Evolutionary conservation across 2,797 vertebrate species (phyloP).

Genomic region (Bucorvus abyssinicus): DNA sequence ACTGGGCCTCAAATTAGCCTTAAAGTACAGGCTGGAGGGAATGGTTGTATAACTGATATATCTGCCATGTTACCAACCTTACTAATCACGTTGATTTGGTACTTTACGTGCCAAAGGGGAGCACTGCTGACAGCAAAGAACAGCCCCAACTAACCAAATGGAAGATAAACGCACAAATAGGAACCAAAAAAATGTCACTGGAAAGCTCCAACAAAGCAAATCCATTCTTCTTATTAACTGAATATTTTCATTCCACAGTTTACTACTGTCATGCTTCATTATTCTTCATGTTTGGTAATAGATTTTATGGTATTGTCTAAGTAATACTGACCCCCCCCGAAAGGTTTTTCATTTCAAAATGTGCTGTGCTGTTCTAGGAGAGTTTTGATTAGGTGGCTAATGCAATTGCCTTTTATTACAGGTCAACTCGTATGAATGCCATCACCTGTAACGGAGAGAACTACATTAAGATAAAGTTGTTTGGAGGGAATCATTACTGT

Average conservation of each 20-base stretch:
- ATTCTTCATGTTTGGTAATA: constrained; percentile 1
- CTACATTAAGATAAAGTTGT: constrained; percentile 32
- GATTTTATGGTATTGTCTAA: constrained; percentile 28
- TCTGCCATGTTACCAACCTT: neutral
- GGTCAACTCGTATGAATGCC: constrained; percentile 48
- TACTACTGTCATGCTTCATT: neutral
- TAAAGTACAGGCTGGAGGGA: neutral
- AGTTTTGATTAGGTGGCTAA: constrained; percentile 16
- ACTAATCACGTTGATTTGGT: neutral
- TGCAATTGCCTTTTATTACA: constrained; percentile 45
- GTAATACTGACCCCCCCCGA: neutral
- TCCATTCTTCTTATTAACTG: neutral
- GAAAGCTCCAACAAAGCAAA: neutral
- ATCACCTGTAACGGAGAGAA: constrained; percentile 30
- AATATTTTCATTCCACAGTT: neutral
- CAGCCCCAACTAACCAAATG: neutral
- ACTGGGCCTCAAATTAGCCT: neutral
- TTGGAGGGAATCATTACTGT: constrained; percentile 27
- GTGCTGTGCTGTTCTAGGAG: neutral
- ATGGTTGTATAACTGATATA: neutral
- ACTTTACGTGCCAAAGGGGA: neutral
- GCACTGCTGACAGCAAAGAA: neutral
- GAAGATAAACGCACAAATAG: neutral
- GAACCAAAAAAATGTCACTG: neutral
- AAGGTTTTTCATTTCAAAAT: constrained; percentile 43